These are phyloP conservation scores for Pachypeltis micranthus DNA, from an alignment of 1,140 invertebrate species.

Conservation along the genomic window DNA sequence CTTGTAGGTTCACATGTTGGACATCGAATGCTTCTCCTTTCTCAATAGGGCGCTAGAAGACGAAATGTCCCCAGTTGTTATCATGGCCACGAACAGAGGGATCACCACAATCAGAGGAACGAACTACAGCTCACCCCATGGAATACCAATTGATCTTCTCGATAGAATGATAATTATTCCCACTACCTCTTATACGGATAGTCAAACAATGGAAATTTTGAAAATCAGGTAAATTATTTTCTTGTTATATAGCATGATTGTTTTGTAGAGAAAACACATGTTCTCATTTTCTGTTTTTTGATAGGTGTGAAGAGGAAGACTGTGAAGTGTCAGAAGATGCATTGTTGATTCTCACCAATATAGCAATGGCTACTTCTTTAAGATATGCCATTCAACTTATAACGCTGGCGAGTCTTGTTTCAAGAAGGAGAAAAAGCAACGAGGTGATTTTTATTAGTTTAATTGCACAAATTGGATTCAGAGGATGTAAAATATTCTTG, in stretches of 20 bases:
- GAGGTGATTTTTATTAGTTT: too few relatives aligned
- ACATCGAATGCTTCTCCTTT: conserved; percentile 98
- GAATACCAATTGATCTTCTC: conserved; percentile 89
- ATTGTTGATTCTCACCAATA: conserved; percentile 77
- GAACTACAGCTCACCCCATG: conserved; percentile 86
- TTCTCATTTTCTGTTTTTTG: not conserved
- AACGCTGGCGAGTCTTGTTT: conserved; percentile 83
- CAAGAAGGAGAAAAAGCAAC: conserved; percentile 64
- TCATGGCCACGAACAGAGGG: conserved; percentile 98
- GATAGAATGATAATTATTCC: conserved; percentile 93
- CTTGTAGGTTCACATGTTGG: conserved; percentile 96
- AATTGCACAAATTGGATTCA: too few relatives aligned
- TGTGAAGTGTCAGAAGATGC: conserved; percentile 90
- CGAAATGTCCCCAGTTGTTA: conserved; percentile 93
- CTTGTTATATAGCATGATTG: not conserved
- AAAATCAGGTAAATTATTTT: conserved; percentile 55
- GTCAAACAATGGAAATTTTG: conserved; percentile 83
- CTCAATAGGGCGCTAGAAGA: conserved; percentile 91
- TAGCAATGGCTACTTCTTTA: conserved; percentile 84
- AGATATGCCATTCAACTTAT: conserved; percentile 98
- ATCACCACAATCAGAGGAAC: conserved; percentile 90
- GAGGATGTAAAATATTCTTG: too few relatives aligned
- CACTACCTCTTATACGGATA: conserved; percentile 76
- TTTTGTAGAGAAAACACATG: not conserved
- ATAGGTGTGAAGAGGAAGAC: conserved; percentile 89